Percentiles rank a stretch among this genome's conserved stretches.
phyloP scores from a whole-genome alignment of 2,113 vertebrate species.

The Aleadryas rufinucha region DNA sequence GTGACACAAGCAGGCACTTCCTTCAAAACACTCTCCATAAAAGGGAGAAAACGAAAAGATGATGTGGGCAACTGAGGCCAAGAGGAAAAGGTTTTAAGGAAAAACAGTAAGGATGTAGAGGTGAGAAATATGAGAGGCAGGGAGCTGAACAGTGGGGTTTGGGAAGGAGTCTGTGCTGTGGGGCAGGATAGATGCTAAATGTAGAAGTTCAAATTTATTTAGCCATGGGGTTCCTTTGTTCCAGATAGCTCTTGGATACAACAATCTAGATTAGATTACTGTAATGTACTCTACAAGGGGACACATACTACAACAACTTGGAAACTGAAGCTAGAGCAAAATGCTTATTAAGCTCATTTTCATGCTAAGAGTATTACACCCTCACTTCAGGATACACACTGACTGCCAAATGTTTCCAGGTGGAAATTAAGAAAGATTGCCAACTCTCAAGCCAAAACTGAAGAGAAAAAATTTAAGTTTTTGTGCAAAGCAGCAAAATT shows the following conservation, averaged over 20 bases:
- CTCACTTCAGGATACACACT: background rate
- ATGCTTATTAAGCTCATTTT: conserved; percentile 26
- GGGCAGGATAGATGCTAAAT: background rate
- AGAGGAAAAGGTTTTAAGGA: background rate
- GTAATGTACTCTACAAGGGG: background rate
- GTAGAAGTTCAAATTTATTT: background rate
- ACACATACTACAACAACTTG: background rate
- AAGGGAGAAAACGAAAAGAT: background rate
- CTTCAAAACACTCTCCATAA: background rate
- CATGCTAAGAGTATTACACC: background rate
- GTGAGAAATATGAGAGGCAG: background rate
- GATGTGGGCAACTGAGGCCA: background rate
- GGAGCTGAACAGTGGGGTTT: background rate
- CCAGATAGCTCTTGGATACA: background rate
- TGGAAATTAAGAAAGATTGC: conserved; percentile 6
- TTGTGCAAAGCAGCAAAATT: background rate
- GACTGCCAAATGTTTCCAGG: conserved; percentile 38
- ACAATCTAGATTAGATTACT: background rate
- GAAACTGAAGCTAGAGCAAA: background rate
- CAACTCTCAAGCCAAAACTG: background rate
- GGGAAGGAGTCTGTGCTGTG: background rate
- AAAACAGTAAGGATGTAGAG: background rate
- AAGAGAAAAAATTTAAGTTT: background rate
- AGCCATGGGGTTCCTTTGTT: background rate
- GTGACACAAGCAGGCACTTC: background rate